phyloP scores from a whole-genome alignment of 2,888 invertebrate genomes.

The Ectemnius cavifrons region DNA sequence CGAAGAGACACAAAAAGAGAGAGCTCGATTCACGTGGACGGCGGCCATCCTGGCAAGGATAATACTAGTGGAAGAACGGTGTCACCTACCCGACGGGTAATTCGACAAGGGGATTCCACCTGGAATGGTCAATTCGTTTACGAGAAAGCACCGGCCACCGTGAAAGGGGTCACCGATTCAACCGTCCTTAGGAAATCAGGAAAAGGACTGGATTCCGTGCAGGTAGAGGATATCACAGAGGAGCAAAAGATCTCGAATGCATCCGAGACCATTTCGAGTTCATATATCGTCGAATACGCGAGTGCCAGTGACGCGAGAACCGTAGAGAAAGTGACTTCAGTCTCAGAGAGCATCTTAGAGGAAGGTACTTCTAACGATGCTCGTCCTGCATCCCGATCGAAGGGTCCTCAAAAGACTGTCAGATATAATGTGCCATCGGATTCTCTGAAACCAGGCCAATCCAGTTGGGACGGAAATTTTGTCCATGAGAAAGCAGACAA shows the following conservation, averaged over 20 bases:
- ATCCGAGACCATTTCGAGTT: constrained; percentile 82
- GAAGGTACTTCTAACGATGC: constrained; percentile 53
- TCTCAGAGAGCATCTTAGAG: constrained; percentile 69
- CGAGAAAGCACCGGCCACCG: constrained; percentile 71
- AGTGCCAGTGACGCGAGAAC: constrained; percentile 57
- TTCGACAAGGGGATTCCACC: constrained; percentile 76
- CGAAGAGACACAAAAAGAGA: constrained; percentile 39
- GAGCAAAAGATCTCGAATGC: constrained; percentile 79
- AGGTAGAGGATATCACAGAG: constrained; percentile 74
- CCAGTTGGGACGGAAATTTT: constrained; percentile 81
- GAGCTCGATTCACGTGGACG: constrained; percentile 32
- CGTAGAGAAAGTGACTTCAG: constrained; percentile 64
- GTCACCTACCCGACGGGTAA: constrained; percentile 38
- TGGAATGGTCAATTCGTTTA: constrained; percentile 79
- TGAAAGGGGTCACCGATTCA: constrained; percentile 64
- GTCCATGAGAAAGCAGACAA: constrained; percentile 77
- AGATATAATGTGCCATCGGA: constrained; percentile 19
- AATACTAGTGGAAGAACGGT: constrained; percentile 1
- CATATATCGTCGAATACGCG: constrained; percentile 81
- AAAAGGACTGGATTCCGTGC: constrained; percentile 65
- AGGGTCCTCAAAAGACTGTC: constrained; percentile 20
- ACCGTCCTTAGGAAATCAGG: constrained; percentile 60
- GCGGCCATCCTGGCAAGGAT: constrained; percentile 18
- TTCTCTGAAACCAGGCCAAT: constrained; percentile 68
- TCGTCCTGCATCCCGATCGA: background rate